phyloP scores from a whole-genome alignment of 2,888 invertebrate genomes.

The Tortricodes alternella region DNA sequence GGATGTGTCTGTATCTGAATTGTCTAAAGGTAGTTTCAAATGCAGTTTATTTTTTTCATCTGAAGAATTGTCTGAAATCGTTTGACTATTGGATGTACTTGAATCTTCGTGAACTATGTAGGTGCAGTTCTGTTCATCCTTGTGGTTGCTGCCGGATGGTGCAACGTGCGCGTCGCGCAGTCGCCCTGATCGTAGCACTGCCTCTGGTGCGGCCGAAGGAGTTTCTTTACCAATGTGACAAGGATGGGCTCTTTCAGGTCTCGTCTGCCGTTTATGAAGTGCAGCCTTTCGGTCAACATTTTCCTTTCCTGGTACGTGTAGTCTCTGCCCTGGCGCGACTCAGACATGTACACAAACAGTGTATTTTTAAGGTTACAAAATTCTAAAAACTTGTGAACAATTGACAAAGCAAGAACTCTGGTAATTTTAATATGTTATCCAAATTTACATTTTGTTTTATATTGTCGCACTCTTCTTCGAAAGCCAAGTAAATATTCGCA shows the following conservation, averaged over 20 bases:
- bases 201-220: slow-evolving; percentile 48
- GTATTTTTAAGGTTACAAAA: slow-evolving; percentile 91
- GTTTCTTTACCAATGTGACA: slow-evolving; percentile 59
- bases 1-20: slow-evolving; percentile 77
- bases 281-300: slow-evolving; percentile 55
- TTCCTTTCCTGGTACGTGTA: slow-evolving; percentile 84
- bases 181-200: slow-evolving; percentile 47
- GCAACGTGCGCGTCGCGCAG: slow-evolving; percentile 37
- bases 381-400: slow-evolving; percentile 91
- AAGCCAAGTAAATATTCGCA: slow-evolving; percentile 91
- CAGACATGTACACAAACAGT: slow-evolving; percentile 90
- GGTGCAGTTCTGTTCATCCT: slow-evolving; percentile 70
- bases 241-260: slow-evolving; percentile 63
- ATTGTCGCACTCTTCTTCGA: slow-evolving; percentile 86
- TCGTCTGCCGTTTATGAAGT: slow-evolving; percentile 48
- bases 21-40: slow-evolving; percentile 65
- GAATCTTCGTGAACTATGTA: slow-evolving; percentile 75
- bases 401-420: slow-evolving; percentile 68
- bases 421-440: slow-evolving; percentile 66
- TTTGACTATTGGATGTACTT: slow-evolving; percentile 62
- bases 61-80: slow-evolving; percentile 73
- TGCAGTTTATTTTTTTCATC: slow-evolving; percentile 76
- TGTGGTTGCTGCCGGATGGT: slow-evolving; percentile 44
- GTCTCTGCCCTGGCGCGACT: slow-evolving; percentile 86
- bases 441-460: slow-evolving; percentile 70